Base-by-base conservation (phyloP, 2,113 vertebrate species). In the Rattus rattus region DNA sequence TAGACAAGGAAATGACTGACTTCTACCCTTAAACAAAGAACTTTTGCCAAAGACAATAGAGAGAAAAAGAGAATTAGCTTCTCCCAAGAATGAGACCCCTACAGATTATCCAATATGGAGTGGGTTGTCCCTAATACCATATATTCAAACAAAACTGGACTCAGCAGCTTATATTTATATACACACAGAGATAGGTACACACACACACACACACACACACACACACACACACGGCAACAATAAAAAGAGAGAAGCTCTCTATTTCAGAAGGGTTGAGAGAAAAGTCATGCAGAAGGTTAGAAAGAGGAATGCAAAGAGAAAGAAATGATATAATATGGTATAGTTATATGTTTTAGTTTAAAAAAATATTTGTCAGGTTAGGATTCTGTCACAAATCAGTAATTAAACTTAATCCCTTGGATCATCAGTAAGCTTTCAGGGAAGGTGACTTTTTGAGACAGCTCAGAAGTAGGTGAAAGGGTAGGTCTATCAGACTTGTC, bases 351-450 rank as follows among this genome's bases (percentile, higher is more conserved):
- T 28, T 59, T 84, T 39, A 61, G 43, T 61, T 39, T 0, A 26
- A 59, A 84, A 79, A 8, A 19, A 54, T 59, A 39, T 87, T 87
- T 88, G 70, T 52, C 49, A 87, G 87, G 43, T 43, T 79, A 67
- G 28, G 59, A 81, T 28, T 93, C 33, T 75, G 22, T 56, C 43
- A 67, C 20, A 54, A 52, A 43, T n/a, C 2, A 63, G 5, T 89
- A 76, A 20, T 89, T 52, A 88, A 86, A 96, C 89, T 88, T 65
- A 90, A 92, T 56, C 47, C 59, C 33, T 92, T 77, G 39, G 76
- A 92, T 91, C 81, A 73, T 90, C 94, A 96, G 22, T 91, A 90
- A 91, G 75, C 2, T 95, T 94, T 61, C 10, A 96, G 85, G 69
- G 33, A 85, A 73, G 61, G 12, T 77, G 91, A 73, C 56, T 81